phyloP scores from a whole-genome alignment of 2,797 vertebrate species.

The Smutsia gigantea region DNA sequence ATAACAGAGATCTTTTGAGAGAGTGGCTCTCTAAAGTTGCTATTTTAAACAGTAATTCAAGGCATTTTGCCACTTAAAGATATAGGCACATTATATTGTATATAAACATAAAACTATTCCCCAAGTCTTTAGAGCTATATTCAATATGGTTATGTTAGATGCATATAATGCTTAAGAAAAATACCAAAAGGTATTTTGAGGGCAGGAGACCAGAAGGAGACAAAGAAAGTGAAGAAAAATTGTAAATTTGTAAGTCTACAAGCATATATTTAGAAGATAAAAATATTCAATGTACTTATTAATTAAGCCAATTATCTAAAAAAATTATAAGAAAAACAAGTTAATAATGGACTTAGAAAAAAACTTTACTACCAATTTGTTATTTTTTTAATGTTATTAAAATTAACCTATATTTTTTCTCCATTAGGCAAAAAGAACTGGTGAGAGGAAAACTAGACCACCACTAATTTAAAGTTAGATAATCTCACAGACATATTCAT shows the following conservation, averaged over 20 bases:
- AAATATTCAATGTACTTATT: not conserved
- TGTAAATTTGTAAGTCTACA: not conserved
- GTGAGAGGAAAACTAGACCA: constrained; percentile 71
- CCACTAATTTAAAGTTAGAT: constrained; percentile 62
- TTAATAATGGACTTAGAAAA: constrained; percentile 11
- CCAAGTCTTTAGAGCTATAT: not conserved
- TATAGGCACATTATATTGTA: not conserved
- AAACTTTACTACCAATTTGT: constrained; percentile 63
- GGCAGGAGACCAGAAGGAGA: not conserved
- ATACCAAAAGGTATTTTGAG: not conserved
- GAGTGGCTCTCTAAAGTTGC: not conserved
- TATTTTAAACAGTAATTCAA: constrained; percentile 56
- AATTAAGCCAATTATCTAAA: not conserved
- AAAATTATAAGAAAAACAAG: constrained; percentile 31
- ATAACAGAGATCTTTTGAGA: not conserved
- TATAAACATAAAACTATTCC: not conserved
- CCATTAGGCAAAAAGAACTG: constrained; percentile 69
- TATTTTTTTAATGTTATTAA: constrained; percentile 74
- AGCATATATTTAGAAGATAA: not conserved
- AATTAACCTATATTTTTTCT: constrained; percentile 25
- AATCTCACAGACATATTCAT: constrained; percentile 65
- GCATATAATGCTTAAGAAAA: not conserved
- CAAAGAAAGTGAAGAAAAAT: not conserved
- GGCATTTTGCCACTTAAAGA: constrained; percentile 19
- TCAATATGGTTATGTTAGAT: not conserved